Base-by-base conservation (phyloP, 2,113 vertebrate species). In the Corydoras sp. region DNA sequence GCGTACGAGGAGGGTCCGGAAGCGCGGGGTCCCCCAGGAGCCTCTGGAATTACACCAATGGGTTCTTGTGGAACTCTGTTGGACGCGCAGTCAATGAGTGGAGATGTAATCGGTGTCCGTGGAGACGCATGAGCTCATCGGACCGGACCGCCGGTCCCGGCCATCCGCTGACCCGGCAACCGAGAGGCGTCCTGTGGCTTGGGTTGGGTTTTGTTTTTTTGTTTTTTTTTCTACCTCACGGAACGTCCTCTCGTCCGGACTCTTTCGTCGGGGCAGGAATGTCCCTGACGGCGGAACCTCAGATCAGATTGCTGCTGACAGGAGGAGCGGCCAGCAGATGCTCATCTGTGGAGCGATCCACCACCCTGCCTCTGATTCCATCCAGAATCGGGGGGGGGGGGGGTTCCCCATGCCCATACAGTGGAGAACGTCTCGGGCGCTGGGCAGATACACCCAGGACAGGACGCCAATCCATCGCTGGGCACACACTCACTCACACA, bases 31-130 rank as follows among this genome's bases (percentile, higher is more conserved):
- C 75, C 81, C 66, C 62, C 68, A 72, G 81, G 81, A 85, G 56
- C 68, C 58, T 51, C 59, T 58, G 72, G 83, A 86, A 85, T 85
- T 83, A 79, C 58, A 81, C 73, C 77, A 82, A 80, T 60, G 51
- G 75, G 79, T 81, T 80, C 71, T 30, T 60, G 71, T 77, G 48
- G 24, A 74, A 74, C 1, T 78, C 30, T 69, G 9, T 64, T 68
- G 58, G 48, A 59, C 53, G 1, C 31, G 11, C 48, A 12, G 35
- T 74, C 58, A 31, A 18, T 62, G 65, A 61, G 50, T 70, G n/a
- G 65, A 71, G 53, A 65, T 53, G 54, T 68, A 35, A 70, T 49
- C 7, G 4, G 18, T 31, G 2, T 55, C 18, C 54, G 71, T 4
- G 48, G 65, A 63, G 65, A 74, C 54, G 6, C 51, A 49, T 74